A percentile compares a stretch with the other conserved stretches of the same genome.
These are phyloP conservation scores for Cyanoderma ruficeps DNA, from an alignment of 2,113 vertebrate species.

Conservation along the genomic window DNA sequence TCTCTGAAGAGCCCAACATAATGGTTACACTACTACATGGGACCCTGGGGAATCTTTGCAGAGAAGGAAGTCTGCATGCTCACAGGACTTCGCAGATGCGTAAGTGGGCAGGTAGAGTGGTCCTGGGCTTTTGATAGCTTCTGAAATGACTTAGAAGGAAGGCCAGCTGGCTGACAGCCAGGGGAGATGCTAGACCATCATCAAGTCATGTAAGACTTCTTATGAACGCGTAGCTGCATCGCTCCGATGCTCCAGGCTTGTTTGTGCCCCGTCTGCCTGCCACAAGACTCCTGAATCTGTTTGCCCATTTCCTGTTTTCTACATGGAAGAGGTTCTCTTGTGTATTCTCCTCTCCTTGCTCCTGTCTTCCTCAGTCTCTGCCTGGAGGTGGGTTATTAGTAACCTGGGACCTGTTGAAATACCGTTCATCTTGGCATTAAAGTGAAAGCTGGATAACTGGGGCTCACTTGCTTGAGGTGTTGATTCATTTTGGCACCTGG, in stretches of 20 bases:
- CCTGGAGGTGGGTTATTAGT: background rate
- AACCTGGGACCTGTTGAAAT: background rate
- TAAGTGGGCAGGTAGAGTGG: background rate
- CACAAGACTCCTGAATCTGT: background rate
- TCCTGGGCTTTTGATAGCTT: background rate
- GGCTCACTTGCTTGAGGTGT: background rate
- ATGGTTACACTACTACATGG: background rate
- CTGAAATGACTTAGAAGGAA: background rate
- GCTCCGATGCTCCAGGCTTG: background rate
- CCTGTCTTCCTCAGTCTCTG: background rate
- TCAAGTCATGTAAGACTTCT: background rate
- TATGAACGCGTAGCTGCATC: background rate
- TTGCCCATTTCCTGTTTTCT: background rate
- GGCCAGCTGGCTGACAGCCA: background rate
- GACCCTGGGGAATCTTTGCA: background rate
- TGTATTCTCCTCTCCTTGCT: background rate
- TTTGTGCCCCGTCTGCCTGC: background rate
- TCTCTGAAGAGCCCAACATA: background rate
- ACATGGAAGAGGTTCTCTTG: background rate
- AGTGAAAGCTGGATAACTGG: background rate
- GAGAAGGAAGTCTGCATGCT: background rate
- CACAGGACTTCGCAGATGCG: accelerated
- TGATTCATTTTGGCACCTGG: background rate
- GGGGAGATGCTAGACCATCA: background rate
- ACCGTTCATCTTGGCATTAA: background rate